phyloP scores from a whole-genome alignment of 1,140 invertebrate species.

The Bradysia coprophila region DNA sequence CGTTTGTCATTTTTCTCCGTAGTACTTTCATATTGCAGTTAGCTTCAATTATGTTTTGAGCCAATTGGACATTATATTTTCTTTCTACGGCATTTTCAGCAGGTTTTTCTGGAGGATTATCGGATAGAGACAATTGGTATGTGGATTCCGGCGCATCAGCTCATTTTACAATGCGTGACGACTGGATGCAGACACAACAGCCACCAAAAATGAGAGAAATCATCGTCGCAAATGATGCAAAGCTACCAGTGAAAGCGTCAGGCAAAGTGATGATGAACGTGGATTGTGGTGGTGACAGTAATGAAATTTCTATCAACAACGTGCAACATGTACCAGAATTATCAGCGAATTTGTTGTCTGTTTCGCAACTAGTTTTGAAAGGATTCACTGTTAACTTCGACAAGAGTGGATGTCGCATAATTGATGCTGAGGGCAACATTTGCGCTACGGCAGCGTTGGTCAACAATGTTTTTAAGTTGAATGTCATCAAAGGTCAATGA shows the following conservation, averaged over 20 bases:
- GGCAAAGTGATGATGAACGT: constrained; percentile 12
- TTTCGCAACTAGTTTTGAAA: not conserved
- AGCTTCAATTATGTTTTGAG: too few species aligned
- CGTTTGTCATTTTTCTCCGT: too few species aligned
- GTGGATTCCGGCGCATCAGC: constrained; percentile 9
- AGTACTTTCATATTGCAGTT: too few species aligned
- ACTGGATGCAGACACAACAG: constrained; percentile 6
- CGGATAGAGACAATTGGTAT: constrained; percentile 8
- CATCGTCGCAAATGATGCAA: constrained; percentile 13
- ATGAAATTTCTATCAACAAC: not conserved
- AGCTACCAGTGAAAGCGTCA: constrained; percentile 9
- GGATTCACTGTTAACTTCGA: too few species aligned
- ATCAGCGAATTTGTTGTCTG: not conserved
- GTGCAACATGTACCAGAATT: not conserved
- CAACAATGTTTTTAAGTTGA: too few species aligned
- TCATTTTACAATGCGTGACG: constrained; percentile 7
- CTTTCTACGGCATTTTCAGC: too few species aligned
- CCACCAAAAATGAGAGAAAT: constrained; percentile 10
- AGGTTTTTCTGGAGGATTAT: constrained; percentile 7
- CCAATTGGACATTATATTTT: too few species aligned
- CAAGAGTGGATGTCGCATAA: too few species aligned
- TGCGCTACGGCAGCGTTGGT: not conserved
- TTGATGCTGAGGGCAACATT: not conserved
- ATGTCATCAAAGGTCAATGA: too few species aligned
- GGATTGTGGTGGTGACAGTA: not conserved